These are phyloP conservation scores for Pao palembangensis DNA, from an alignment of 2,113 vertebrate genomes.

Conservation along the genomic window DNA sequence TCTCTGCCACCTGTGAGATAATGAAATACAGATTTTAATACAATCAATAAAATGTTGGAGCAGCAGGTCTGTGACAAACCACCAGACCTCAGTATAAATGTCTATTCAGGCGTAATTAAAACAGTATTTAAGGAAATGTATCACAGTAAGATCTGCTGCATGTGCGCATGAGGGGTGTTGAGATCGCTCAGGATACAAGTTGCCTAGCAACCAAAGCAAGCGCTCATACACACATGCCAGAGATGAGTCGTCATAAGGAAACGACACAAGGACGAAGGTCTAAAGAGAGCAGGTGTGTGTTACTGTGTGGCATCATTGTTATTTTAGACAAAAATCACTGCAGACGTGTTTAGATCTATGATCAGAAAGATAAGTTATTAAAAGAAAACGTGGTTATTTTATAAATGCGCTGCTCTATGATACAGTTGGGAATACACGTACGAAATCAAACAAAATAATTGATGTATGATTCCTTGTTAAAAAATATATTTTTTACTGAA, in stretches of 20 bases:
- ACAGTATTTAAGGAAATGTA: neutral
- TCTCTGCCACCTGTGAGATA: too few relatives aligned
- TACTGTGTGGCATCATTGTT: constrained; percentile 6
- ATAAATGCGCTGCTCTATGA: too few relatives aligned
- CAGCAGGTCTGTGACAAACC: too few relatives aligned
- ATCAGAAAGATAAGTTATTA: too few relatives aligned
- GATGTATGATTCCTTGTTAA: too few relatives aligned
- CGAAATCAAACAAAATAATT: too few relatives aligned
- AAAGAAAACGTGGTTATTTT: too few relatives aligned
- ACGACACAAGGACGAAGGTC: constrained; percentile 20
- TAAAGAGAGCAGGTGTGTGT: constrained; percentile 4
- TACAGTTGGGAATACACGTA: too few relatives aligned
- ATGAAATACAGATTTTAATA: too few relatives aligned
- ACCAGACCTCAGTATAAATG: neutral
- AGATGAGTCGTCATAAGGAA: constrained; percentile 27
- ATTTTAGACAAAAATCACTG: neutral
- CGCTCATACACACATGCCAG: constrained; percentile 59
- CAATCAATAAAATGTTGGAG: neutral
- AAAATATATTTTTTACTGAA: too few relatives aligned
- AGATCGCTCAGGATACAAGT: constrained; percentile 30
- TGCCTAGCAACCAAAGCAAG: constrained; percentile 58
- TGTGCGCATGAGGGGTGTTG: constrained; percentile 13
- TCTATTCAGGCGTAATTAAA: neutral
- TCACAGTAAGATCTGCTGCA: neutral
- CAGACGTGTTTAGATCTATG: constrained; percentile 10